Percentiles rank a stretch among this genome's conserved stretches.
Evolutionary conservation across 2,888 invertebrate species (phyloP).

Genomic region (Podabrus alpinus): DNA sequence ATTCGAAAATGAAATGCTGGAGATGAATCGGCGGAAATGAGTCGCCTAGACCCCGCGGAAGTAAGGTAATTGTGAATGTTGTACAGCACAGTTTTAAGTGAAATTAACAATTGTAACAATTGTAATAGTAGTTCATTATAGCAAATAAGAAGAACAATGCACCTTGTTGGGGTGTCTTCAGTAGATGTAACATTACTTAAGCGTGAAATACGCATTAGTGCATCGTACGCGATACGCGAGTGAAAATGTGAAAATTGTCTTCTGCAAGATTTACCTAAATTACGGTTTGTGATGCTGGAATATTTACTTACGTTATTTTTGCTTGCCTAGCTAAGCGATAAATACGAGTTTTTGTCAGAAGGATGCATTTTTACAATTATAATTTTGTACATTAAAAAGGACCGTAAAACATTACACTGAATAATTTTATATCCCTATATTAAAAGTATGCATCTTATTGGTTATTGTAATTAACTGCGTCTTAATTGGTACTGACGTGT

Average conservation of each 20-base stretch:
- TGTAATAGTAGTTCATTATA: not conserved
- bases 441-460: too few relatives aligned
- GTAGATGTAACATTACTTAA: not conserved
- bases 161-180: not conserved
- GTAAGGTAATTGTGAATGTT: not conserved
- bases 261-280: not conserved
- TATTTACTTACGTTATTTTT: not conserved
- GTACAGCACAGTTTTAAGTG: not conserved
- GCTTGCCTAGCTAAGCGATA: not conserved
- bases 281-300: not conserved
- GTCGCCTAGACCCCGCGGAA: not conserved
- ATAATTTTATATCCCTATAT: too few relatives aligned
- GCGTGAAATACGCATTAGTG: not conserved
- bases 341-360: not conserved
- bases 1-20: not conserved
- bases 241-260: not conserved
- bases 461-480: too few relatives aligned
- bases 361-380: not conserved
- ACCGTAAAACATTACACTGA: too few relatives aligned
- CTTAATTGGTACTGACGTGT: too few relatives aligned
- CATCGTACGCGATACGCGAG: not conserved
- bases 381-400: too few relatives aligned
- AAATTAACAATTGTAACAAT: not conserved
- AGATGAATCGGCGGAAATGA: not conserved
- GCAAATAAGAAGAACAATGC: not conserved